Conservation (phyloP, 2,888 invertebrate species). For the Polydrusus pterygomalis region DNA sequence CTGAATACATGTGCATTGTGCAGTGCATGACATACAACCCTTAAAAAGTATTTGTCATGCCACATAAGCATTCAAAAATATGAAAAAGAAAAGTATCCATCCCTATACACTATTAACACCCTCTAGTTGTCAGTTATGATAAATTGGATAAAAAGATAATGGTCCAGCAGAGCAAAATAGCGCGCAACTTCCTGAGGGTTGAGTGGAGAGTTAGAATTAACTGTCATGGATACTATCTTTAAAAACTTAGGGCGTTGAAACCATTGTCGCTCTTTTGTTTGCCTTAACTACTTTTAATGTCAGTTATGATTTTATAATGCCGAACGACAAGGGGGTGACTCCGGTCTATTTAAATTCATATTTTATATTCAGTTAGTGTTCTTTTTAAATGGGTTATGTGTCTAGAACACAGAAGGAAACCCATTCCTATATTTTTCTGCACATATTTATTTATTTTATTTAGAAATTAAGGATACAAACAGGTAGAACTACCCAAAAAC, state of each 20-base stretch:
- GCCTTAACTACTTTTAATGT: constrained; percentile 66
- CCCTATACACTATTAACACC: constrained; percentile 68
- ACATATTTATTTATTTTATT: too few relatives aligned
- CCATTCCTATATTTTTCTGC: too few relatives aligned
- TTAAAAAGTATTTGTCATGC: constrained; percentile 38
- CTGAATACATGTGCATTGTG: too few relatives aligned
- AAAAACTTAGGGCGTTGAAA: constrained; percentile 66
- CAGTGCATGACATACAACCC: not conserved
- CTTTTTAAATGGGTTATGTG: constrained; percentile 9
- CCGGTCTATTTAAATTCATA: constrained; percentile 70
- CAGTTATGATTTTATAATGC: constrained; percentile 68
- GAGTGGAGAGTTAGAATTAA: constrained; percentile 65
- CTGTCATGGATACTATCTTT: constrained; percentile 70
- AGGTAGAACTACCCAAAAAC: too few relatives aligned
- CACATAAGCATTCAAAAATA: constrained; percentile 33
- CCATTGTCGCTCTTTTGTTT: constrained; percentile 63
- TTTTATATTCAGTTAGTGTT: constrained; percentile 66
- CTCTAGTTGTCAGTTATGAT: constrained; percentile 68
- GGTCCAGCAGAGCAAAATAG: constrained; percentile 69
- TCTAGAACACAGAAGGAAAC: too few relatives aligned
- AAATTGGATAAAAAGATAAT: constrained; percentile 70
- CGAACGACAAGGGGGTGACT: constrained; percentile 58
- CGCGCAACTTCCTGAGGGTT: constrained; percentile 68
- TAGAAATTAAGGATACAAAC: too few relatives aligned
- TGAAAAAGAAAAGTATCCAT: constrained; percentile 43